Evolutionary conservation across 1,140 invertebrate species (phyloP), one percentile per base, ranked within the genome.

Genomic region (Scaptomyza graminum): DNA sequence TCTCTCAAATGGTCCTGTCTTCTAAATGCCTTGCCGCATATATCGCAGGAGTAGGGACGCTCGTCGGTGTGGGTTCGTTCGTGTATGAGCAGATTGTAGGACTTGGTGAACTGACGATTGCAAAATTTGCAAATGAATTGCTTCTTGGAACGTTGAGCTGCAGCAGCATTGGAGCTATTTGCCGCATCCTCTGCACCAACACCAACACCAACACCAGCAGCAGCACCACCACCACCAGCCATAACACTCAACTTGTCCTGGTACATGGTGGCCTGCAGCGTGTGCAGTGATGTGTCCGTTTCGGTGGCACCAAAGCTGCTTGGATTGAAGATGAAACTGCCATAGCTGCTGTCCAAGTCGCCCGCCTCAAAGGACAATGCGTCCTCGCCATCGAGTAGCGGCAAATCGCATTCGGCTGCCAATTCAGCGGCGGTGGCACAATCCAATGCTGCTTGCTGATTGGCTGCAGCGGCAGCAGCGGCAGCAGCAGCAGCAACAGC

Each of bases 71-170:
- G 99, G 1, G 98, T 99, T 77, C 98, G 94, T 92, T 99, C 97
- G 93, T 99, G 98, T 76, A 99, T 99, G 50, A 99, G 93, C 52
- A 99, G 94, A 92, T 99, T 99, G 93, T 99, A 99, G 13, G 97
- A 97, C 93, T 99, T 99, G 60, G 98, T 98, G 92, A 99, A 99
- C 87, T 99, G 96, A 41, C 99, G 94, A 88, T 97, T 96, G 93
- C 99, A 99, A 92, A 97, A 99, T 90, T 98, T 97, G 93, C 99
- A 99, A 74, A 99, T 99, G 92, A 99, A 99, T 91, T 99, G 97
- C 91, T 98, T 98, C 92, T 98, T 98, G 1, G 97, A 97, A 49
- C 94, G 91, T 16, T 94, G 93, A 71, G 92, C 31, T 77, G 62
- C 67, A 44, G 56, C 72, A 11, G 59, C 93, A 92, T 91, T 96